A percentile compares a stretch with the other conserved stretches of the same genome.
These are phyloP conservation scores for Lophius americanus DNA, from an alignment of 2,797 vertebrate species.

Conservation along the genomic window DNA sequence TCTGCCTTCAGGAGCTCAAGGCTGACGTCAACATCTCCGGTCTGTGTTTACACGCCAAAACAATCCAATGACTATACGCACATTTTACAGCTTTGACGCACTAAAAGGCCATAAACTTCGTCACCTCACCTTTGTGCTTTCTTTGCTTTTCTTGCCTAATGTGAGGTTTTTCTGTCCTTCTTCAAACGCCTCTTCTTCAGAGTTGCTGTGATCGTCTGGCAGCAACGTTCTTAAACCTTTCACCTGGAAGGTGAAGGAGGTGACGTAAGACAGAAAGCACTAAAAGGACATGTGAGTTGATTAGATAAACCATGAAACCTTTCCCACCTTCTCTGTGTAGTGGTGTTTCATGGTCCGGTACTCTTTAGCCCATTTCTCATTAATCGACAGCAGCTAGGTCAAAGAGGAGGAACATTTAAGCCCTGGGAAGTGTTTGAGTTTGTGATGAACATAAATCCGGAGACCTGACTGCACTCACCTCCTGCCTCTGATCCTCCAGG, in stretches of 20 bases:
- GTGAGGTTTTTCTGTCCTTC: conserved; percentile 15
- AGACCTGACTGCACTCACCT: conserved; percentile 72
- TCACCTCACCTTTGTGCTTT: conserved; percentile 28
- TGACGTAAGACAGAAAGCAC: background rate
- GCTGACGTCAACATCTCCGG: background rate
- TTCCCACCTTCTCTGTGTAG: conserved; percentile 84
- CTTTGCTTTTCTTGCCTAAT: background rate
- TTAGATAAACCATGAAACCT: background rate
- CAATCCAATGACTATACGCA: background rate
- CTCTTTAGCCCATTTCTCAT: conserved; percentile 88
- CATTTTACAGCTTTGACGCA: background rate
- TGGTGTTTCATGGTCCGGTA: conserved; percentile 82
- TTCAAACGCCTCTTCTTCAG: conserved; percentile 18
- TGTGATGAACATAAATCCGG: conserved; percentile 2
- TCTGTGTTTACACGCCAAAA: conserved; percentile 18
- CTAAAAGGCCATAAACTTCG: background rate
- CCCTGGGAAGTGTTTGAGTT: background rate
- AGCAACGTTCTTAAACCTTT: conserved; percentile 67
- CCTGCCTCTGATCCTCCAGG: conserved; percentile 83
- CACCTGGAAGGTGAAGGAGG: conserved; percentile 63
- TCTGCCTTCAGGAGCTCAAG: conserved; percentile 38
- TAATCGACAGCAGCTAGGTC: conserved; percentile 87
- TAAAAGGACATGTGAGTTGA: background rate
- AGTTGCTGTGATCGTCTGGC: background rate
- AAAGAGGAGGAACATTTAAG: conserved; percentile 44